phyloP scores from a whole-genome alignment of 2,113 vertebrate species.

The Gnathonemus longibarbis region DNA sequence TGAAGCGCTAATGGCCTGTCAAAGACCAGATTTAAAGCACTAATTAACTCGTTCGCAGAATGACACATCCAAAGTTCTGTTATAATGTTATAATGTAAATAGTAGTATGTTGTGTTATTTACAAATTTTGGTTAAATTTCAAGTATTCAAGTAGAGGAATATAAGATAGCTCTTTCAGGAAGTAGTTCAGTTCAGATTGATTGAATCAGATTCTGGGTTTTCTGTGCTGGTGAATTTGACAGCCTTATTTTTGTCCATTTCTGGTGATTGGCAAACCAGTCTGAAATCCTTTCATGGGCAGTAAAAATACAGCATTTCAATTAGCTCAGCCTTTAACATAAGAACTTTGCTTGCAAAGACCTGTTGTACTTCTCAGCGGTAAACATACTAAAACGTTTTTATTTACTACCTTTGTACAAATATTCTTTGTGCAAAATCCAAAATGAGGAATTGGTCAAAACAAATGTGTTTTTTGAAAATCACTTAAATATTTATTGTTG shows the following conservation, averaged over 20 bases:
- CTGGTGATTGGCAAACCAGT: neutral
- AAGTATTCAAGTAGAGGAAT: neutral
- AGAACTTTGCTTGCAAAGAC: neutral
- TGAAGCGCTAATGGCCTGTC: neutral
- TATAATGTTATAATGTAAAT: neutral
- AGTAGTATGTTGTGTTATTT: neutral
- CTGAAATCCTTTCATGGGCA: neutral
- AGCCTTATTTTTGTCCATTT: neutral
- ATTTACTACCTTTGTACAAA: neutral
- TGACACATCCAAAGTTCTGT: neutral
- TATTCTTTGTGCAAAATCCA: neutral
- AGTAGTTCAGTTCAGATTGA: neutral
- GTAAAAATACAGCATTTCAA: neutral
- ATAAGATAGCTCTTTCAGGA: neutral
- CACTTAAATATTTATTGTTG: slow-evolving; percentile 11
- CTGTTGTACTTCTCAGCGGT: neutral
- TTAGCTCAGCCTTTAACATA: neutral
- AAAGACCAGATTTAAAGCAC: neutral
- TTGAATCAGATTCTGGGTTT: neutral
- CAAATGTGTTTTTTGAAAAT: neutral
- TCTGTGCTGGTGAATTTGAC: neutral
- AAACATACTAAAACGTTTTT: neutral
- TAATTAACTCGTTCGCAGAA: neutral
- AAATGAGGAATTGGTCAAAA: slow-evolving; percentile 1
- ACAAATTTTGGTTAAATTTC: neutral